Conservation (phyloP, 2,797 vertebrate genomes). For the Galaxias olidus region DNA sequence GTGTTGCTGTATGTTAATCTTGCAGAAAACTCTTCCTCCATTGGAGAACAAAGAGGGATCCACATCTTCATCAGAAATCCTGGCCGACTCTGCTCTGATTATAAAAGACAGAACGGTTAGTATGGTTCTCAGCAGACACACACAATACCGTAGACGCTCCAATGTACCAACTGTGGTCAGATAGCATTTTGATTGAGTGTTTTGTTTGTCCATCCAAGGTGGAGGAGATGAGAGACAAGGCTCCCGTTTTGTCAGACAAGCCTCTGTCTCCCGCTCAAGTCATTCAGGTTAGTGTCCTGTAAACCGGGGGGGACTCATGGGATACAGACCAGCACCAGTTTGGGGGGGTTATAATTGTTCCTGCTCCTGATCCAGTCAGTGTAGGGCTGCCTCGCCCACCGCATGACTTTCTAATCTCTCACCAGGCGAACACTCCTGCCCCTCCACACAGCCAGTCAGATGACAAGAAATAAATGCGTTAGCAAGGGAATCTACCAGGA, state of each 20-base stretch:
- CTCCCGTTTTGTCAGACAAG: slow-evolving; percentile 65
- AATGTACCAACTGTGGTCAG: slow-evolving; percentile 12
- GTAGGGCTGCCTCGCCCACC: no score
- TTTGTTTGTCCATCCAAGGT: no score
- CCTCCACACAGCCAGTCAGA: background rate
- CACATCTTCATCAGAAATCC: slow-evolving; percentile 55
- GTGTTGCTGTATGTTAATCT: slow-evolving; percentile 21
- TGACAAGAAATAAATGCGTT: no score
- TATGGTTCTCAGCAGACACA: slow-evolving; percentile 14
- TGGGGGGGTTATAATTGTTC: no score
- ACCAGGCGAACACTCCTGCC: no score
- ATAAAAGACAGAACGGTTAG: slow-evolving; percentile 72
- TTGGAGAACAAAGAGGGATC: slow-evolving; percentile 55
- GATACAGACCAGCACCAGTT: no score
- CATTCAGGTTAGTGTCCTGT: slow-evolving; percentile 75
- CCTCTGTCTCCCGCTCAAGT: slow-evolving; percentile 75
- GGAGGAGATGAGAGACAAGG: slow-evolving; percentile 74
- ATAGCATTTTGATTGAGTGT: slow-evolving; percentile 14
- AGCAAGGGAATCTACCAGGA: background rate
- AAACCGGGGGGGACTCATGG: no score
- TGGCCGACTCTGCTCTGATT: slow-evolving; percentile 73
- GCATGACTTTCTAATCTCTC: no score
- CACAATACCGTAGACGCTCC: background rate
- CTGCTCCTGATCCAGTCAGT: no score
- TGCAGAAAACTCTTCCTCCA: slow-evolving; percentile 63